phyloP scores from a whole-genome alignment of 30 jellyfish, hydroid and myxozoan species.

The Sanderia malayensis region DNA sequence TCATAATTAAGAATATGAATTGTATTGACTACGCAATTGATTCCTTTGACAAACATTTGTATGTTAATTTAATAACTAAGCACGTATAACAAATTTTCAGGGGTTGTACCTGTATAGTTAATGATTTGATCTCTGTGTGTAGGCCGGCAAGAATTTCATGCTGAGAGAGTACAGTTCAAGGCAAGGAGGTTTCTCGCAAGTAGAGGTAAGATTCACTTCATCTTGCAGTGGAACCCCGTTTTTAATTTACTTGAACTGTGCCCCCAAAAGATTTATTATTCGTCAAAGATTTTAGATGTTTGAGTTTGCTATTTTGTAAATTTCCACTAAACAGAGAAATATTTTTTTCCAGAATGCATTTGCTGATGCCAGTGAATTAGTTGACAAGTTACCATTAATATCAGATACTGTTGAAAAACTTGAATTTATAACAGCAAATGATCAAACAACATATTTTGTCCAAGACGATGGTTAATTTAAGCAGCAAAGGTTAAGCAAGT shows the following conservation, averaged over 20 bases:
- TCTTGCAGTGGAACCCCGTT: not conserved
- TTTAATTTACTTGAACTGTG: too few species aligned
- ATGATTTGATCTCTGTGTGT: not conserved
- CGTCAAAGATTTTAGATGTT: not conserved
- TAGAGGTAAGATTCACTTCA: conserved; percentile 37
- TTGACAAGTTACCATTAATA: conserved; percentile 40
- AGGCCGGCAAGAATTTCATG: conserved; percentile 77
- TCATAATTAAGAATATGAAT: too few species aligned
- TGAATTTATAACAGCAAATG: conserved; percentile 19
- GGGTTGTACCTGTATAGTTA: not conserved
- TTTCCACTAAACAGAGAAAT: too few species aligned
- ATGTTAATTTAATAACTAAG: not conserved
- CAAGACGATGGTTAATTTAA: conserved; percentile 12
- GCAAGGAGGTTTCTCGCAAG: conserved; percentile 50
- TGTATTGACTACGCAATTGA: too few species aligned
- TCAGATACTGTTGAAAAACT: conserved; percentile 48
- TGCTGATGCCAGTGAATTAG: conserved; percentile 50
- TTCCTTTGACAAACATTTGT: not conserved
- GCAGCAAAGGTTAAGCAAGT: too few species aligned
- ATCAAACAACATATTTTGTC: not conserved
- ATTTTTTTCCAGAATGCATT: conserved; percentile 41
- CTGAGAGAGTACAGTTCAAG: conserved; percentile 77
- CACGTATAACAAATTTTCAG: not conserved
- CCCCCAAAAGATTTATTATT: not conserved
- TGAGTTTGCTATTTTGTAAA: too few species aligned